Percentiles rank a stretch among this genome's conserved stretches.
These are phyloP conservation scores for Acrocephalus arundinaceus DNA, from an alignment of 2,113 vertebrate species.

Conservation along the genomic window DNA sequence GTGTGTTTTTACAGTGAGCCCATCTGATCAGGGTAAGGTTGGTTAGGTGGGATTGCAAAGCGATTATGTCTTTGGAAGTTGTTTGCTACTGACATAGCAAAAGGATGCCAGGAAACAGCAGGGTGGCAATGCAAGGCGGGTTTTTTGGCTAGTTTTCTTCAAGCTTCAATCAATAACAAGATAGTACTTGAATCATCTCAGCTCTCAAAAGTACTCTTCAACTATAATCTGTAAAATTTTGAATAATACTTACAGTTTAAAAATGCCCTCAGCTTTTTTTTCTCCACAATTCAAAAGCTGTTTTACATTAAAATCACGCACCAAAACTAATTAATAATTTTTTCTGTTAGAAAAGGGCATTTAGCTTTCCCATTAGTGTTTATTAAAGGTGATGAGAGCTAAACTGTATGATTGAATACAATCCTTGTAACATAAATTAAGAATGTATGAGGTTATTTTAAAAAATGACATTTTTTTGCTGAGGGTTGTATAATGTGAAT, in stretches of 20 bases:
- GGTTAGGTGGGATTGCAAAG: not conserved
- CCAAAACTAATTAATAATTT: not conserved
- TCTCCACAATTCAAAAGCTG: not conserved
- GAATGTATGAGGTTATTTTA: not conserved
- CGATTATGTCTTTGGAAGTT: not conserved
- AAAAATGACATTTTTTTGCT: not conserved
- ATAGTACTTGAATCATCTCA: not conserved
- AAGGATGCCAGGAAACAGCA: not conserved
- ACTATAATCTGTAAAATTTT: not conserved
- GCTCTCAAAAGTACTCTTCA: not conserved
- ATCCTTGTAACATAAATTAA: not conserved
- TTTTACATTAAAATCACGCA: not conserved
- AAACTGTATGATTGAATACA: not conserved
- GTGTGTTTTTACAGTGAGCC: not conserved
- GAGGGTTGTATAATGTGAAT: not conserved
- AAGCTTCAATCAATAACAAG: not conserved
- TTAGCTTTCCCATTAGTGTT: not conserved
- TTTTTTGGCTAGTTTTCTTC: not conserved
- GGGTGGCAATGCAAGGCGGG: not conserved
- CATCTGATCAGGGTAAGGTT: not conserved
- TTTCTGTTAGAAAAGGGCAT: not conserved
- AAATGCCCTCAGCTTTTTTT: not conserved
- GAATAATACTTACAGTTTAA: not conserved
- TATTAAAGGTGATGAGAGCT: not conserved
- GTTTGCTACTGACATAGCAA: not conserved